Percentiles rank a stretch among this genome's conserved stretches.
Evolutionary conservation across 2,888 invertebrate genomes (phyloP).

Genomic region (Nyleta sp.): DNA sequence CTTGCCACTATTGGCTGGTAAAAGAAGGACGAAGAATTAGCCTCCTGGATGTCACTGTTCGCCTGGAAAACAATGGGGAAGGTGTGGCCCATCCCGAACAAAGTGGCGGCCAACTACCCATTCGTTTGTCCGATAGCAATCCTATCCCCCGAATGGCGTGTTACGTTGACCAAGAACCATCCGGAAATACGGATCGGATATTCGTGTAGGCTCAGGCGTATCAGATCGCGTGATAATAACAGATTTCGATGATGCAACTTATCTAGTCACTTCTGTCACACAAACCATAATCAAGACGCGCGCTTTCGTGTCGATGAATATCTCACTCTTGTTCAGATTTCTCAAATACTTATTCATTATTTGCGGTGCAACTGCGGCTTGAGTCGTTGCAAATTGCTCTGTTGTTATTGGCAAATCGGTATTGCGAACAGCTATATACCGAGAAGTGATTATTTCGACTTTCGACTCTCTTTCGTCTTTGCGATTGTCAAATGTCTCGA

Average conservation of each 20-base stretch:
- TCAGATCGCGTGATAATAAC: slow-evolving; percentile 82
- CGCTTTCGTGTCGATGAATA: slow-evolving; percentile 19
- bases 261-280: slow-evolving; percentile 80
- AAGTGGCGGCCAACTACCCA: slow-evolving; percentile 68
- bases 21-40: slow-evolving; percentile 63
- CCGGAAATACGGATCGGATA: slow-evolving; percentile 60
- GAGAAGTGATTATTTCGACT: too few relatives aligned
- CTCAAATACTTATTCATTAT: slow-evolving; percentile 7
- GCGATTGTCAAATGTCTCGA: too few relatives aligned
- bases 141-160: slow-evolving; percentile 67
- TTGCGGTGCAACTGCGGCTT: too few relatives aligned
- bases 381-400: too few relatives aligned
- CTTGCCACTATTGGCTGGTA: slow-evolving; percentile 59
- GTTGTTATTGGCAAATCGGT: too few relatives aligned
- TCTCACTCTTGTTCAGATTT: slow-evolving; percentile 14
- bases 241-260: slow-evolving; percentile 79
- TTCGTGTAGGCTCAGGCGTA: slow-evolving; percentile 69
- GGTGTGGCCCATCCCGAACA: slow-evolving; percentile 73
- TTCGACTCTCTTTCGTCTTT: too few relatives aligned
- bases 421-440: too few relatives aligned
- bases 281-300: slow-evolving; percentile 74
- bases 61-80: slow-evolving; percentile 73
- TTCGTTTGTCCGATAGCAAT: slow-evolving; percentile 62
- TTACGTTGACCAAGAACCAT: slow-evolving; percentile 66
- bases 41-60: slow-evolving; percentile 66